phyloP scores from a whole-genome alignment of 2,113 vertebrate genomes.

The Eudyptes chrysolophus region DNA sequence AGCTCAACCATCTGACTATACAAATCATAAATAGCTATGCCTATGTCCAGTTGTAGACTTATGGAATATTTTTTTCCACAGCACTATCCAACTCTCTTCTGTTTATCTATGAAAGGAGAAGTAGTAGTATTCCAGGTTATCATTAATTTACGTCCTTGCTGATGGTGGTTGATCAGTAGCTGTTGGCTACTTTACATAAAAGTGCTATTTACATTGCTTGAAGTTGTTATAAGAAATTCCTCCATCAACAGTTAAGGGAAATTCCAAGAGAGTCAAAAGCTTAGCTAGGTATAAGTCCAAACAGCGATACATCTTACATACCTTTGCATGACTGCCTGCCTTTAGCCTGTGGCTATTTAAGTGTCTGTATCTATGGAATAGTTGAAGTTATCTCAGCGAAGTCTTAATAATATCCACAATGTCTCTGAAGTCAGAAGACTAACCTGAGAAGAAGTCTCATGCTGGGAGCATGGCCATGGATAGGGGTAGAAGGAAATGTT shows the following conservation, averaged over 20 bases:
- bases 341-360: not conserved
- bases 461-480: not conserved
- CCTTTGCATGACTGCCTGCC: not conserved
- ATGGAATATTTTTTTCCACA: not conserved
- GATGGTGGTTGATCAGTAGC: not conserved
- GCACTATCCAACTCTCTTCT: not conserved
- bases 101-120: not conserved
- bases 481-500: not conserved
- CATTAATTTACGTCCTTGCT: not conserved
- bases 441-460: not conserved
- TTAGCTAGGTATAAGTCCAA: not conserved
- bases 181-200: not conserved
- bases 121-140: not conserved
- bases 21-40: not conserved
- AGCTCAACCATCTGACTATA: not conserved
- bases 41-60: not conserved
- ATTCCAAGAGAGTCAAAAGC: not conserved
- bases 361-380: not conserved
- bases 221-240: not conserved
- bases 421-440: not conserved
- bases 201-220: not conserved
- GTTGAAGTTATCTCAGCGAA: not conserved
- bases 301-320: not conserved
- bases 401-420: not conserved
- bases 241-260: not conserved